Base-by-base conservation (phyloP, 2,797 vertebrate species). In the Chromis chromis region DNA sequence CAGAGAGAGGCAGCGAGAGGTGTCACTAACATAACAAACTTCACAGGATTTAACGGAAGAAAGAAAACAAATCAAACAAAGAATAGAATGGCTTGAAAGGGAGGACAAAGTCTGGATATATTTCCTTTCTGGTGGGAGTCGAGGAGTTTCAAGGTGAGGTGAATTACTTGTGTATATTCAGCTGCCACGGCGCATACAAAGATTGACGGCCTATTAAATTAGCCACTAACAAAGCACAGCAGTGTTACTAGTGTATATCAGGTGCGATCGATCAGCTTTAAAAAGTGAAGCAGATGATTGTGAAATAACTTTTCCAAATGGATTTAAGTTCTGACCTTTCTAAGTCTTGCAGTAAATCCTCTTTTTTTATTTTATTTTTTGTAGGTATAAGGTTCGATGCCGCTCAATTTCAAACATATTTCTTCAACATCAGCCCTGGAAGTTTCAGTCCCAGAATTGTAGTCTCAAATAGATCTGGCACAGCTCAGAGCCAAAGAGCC, bases 61-160 rank as follows among this genome's bases (percentile, higher is more conserved):
- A 48, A 55, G 4, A 10, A 54, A 61, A 57, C 13, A 25, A 67
- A 73, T 72, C 65, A 79, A 81, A 82, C 46, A 44, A 33, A 63
- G 39, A 65, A 63, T 22, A 77, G 56, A 78, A 89, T 87, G 84
- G 63, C 80, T 58, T 88, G 71, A 89, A 74, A 74, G 25, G 62
- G 36, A 73, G 53, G 67, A 68, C 58, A 67, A 84, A 24, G 63
- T 31, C 64, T 57, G 86, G 85, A 81, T 61, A 49, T 40, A 61
- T 84, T 85, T 86, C 36, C 68, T 70, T 55, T 49, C 44, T 64
- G 48, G 61, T 39, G 62, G 76, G 84, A 86, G 73, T 75, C 39
- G 25, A 84, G 72, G 70, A 78, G 79, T 76, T 86, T 88, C 74
- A 88, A 92, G 88, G 92, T 89, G 82, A 93, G 90, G 60, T 78